These are phyloP conservation scores for Drosophila seguyi DNA, from an alignment of 1,140 invertebrate genomes.

Conservation along the genomic window DNA sequence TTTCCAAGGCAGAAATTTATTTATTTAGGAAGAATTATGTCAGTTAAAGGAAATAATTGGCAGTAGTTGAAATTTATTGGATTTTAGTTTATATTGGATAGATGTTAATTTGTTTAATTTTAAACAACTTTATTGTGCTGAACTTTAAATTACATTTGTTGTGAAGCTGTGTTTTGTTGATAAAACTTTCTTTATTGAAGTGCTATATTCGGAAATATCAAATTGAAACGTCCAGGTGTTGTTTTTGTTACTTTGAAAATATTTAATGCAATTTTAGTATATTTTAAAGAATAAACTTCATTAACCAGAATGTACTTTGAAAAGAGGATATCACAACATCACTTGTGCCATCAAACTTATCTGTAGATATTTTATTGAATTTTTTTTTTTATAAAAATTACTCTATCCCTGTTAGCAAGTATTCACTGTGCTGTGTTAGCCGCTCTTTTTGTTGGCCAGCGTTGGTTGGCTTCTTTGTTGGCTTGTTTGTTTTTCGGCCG, in stretches of 20 bases:
- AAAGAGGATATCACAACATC: not conserved
- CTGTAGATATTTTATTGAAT: not conserved
- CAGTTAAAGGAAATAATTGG: not conserved
- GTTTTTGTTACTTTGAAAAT: too few relatives aligned
- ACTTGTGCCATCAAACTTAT: not conserved
- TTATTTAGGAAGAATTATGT: not conserved
- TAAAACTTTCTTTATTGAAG: not conserved
- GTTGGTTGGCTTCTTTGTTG: constrained; percentile 41
- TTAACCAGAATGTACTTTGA: not conserved
- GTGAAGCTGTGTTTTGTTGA: not conserved
- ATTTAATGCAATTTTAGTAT: too few relatives aligned
- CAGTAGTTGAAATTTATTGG: not conserved
- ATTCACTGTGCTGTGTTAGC: constrained; percentile 5
- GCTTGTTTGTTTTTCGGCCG: constrained; percentile 47
- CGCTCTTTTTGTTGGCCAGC: constrained; percentile 20
- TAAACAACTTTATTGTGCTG: not conserved
- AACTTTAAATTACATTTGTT: not conserved
- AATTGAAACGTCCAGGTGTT: too few relatives aligned
- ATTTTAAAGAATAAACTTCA: too few relatives aligned
- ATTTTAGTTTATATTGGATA: not conserved
- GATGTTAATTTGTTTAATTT: not conserved
- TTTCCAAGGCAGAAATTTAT: constrained; percentile 2
- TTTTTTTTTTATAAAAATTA: not conserved
- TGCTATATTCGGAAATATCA: too few relatives aligned
- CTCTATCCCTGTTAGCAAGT: not conserved